phyloP scores from a whole-genome alignment of 2,113 vertebrate species.

The Upupa epops region DNA sequence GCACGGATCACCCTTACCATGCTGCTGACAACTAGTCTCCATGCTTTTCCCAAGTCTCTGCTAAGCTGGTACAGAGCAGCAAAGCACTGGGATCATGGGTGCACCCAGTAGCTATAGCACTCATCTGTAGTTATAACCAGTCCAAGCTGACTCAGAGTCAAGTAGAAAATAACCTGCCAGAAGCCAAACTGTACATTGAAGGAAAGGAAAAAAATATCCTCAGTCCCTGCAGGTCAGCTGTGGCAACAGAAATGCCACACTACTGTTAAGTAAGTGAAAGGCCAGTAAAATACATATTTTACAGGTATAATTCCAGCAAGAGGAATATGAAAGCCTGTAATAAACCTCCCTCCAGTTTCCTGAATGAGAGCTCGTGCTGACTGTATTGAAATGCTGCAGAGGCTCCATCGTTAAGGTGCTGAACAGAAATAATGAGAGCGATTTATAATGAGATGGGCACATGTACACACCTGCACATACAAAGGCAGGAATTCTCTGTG shows the following conservation, averaged over 20 bases:
- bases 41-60: not conserved
- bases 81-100: not conserved
- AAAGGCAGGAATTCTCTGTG: not conserved
- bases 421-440: not conserved
- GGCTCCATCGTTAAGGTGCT: not conserved
- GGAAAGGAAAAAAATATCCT: not conserved
- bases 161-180: not conserved
- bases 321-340: not conserved
- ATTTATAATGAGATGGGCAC: not conserved
- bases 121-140: not conserved
- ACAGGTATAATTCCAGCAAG: not conserved
- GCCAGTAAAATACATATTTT: not conserved
- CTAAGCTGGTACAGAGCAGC: not conserved
- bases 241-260: not conserved
- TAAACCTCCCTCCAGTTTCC: not conserved
- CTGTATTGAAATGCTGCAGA: conserved; percentile 1
- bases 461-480: not conserved
- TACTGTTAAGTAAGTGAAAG: not conserved
- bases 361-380: not conserved
- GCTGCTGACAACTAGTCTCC: not conserved
- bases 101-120: not conserved
- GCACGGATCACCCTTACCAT: fast-evolving
- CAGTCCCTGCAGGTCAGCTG: not conserved
- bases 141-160: not conserved
- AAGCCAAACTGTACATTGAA: fast-evolving